phyloP scores from a whole-genome alignment of 1,140 invertebrate species.

The Bombus turneri region DNA sequence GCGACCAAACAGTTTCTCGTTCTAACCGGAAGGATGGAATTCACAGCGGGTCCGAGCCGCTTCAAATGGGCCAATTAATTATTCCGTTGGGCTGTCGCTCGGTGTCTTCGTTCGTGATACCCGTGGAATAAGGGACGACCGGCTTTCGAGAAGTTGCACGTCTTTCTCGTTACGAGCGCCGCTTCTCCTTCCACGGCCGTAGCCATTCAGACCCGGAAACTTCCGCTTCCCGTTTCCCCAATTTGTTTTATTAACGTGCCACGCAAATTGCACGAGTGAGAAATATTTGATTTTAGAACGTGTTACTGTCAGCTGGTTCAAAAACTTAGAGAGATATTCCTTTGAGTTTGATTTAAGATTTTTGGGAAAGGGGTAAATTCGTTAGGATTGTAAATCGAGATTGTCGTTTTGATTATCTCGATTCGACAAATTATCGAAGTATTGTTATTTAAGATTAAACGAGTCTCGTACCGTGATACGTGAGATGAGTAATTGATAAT shows the following conservation, averaged over 20 bases:
- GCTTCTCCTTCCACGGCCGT: neutral
- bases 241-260: slow-evolving; percentile 32
- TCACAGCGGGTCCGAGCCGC: slow-evolving; percentile 26
- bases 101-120: slow-evolving; percentile 35
- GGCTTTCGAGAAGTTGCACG: slow-evolving; percentile 27
- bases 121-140: neutral
- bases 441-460: no score
- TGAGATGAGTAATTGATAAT: no score
- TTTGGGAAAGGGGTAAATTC: neutral
- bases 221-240: neutral
- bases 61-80: slow-evolving; percentile 64
- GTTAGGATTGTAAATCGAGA: no score
- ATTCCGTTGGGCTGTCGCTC: slow-evolving; percentile 49
- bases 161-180: slow-evolving; percentile 17
- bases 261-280: slow-evolving; percentile 10
- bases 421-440: no score
- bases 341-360: neutral
- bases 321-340: no score
- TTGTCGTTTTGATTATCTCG: no score
- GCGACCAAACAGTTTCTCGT: neutral
- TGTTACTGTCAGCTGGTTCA: neutral
- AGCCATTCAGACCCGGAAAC: slow-evolving; percentile 11
- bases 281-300: neutral
- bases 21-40: slow-evolving; percentile 13
- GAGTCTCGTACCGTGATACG: no score